Conservation (phyloP, 2,797 vertebrate species). For the Tapera naevia region DNA sequence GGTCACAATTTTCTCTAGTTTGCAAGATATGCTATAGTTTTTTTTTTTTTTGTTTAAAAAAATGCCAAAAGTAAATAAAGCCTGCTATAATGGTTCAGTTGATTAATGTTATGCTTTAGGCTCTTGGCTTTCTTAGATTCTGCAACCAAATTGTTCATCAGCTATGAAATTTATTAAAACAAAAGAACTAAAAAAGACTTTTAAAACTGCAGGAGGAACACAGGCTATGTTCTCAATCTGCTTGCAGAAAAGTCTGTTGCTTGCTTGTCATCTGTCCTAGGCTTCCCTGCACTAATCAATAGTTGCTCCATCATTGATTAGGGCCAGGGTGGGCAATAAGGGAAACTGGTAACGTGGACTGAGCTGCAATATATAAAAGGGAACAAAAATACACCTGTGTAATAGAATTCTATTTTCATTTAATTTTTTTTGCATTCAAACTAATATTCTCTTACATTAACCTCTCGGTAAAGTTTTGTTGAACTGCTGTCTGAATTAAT, state of each 20-base stretch:
- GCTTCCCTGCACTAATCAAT: neutral
- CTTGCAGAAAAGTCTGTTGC: neutral
- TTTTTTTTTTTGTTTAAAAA: neutral
- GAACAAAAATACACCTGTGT: neutral
- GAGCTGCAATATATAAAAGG: neutral
- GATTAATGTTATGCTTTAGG: constrained; percentile 31
- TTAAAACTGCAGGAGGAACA: neutral
- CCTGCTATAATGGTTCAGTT: neutral
- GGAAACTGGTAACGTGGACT: neutral
- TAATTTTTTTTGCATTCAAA: neutral
- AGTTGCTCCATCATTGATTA: neutral
- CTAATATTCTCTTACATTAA: neutral
- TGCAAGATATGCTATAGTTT: neutral
- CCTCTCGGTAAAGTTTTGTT: neutral
- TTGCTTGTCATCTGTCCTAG: neutral
- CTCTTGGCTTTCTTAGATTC: constrained; percentile 12
- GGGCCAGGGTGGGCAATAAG: neutral
- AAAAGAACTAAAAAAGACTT: neutral
- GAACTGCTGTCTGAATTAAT: neutral
- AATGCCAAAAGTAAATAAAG: neutral
- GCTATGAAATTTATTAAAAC: constrained; percentile 3
- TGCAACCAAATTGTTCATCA: constrained; percentile 10
- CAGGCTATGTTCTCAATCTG: neutral
- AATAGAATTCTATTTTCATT: neutral
- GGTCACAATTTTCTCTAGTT: neutral